phyloP scores from a whole-genome alignment of 2,113 vertebrate genomes.

The Dipodomys spectabilis region DNA sequence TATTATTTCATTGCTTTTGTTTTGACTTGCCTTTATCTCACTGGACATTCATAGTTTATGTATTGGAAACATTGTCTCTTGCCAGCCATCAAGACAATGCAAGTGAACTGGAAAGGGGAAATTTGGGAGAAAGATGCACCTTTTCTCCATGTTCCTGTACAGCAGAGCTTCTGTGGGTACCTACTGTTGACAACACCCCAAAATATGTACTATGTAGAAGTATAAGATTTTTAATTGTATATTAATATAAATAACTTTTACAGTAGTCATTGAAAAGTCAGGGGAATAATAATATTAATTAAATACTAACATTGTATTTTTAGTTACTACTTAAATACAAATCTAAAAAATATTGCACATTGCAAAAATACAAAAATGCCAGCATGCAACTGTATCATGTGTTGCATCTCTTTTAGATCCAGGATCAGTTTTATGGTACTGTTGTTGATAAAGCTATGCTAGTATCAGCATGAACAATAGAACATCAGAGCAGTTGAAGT shows the following conservation, averaged over 20 bases:
- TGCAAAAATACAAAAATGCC: background rate
- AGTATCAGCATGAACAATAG: conserved; percentile 8
- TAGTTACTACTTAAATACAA: background rate
- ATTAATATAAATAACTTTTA: conserved; percentile 15
- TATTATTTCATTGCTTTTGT: conserved; percentile 8
- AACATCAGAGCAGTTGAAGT: background rate
- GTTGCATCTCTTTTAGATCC: background rate
- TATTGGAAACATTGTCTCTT: conserved; percentile 1
- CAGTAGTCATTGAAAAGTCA: background rate
- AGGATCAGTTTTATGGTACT: background rate
- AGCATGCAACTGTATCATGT: background rate
- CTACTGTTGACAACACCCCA: background rate
- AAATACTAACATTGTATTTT: background rate
- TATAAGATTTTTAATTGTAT: conserved; percentile 7
- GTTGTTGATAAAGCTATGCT: background rate
- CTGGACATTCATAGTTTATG: background rate
- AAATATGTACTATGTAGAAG: background rate
- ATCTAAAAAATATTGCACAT: background rate
- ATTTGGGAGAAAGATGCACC: background rate
- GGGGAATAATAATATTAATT: background rate
- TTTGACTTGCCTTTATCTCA: conserved; percentile 22
- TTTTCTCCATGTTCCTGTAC: background rate
- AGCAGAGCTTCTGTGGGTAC: background rate
- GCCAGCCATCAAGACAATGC: background rate
- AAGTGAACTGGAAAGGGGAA: background rate